Conservation (phyloP, 2,797 vertebrate genomes). For the Oreochromis mossambicus region DNA sequence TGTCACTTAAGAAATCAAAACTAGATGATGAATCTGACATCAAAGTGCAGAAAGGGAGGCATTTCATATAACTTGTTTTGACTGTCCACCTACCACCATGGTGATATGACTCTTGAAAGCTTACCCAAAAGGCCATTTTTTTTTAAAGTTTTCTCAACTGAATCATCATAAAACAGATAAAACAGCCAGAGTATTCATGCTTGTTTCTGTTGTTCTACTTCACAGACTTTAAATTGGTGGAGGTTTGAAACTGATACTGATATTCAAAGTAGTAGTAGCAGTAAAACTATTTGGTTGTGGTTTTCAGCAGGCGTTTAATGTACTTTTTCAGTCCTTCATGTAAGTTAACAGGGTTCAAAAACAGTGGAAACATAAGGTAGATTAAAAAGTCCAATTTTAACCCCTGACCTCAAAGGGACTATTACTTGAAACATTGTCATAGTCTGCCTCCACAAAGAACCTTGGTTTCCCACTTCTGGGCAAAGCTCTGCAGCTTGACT, state of each 20-base stretch:
- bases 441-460: background rate
- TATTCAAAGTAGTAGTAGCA: background rate
- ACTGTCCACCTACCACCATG: background rate
- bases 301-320: background rate
- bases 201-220: background rate
- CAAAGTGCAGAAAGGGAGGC: background rate
- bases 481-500: background rate
- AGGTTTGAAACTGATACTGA: background rate
- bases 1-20: background rate
- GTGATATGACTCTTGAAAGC: background rate
- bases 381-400: background rate
- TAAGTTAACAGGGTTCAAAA: background rate
- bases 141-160: background rate
- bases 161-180: background rate
- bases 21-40: background rate
- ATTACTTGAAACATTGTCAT: background rate
- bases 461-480: background rate
- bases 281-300: background rate
- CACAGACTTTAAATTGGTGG: background rate
- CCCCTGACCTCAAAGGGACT: background rate
- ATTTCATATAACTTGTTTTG: background rate
- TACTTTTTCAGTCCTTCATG: rapidly evolving
- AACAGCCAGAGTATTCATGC: background rate
- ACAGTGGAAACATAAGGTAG: background rate
- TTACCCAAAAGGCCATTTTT: background rate